Evolutionary conservation across 2,113 vertebrate species (phyloP), one percentile per base, ranked within the genome.

Genomic region (Nycticebus coucang): DNA sequence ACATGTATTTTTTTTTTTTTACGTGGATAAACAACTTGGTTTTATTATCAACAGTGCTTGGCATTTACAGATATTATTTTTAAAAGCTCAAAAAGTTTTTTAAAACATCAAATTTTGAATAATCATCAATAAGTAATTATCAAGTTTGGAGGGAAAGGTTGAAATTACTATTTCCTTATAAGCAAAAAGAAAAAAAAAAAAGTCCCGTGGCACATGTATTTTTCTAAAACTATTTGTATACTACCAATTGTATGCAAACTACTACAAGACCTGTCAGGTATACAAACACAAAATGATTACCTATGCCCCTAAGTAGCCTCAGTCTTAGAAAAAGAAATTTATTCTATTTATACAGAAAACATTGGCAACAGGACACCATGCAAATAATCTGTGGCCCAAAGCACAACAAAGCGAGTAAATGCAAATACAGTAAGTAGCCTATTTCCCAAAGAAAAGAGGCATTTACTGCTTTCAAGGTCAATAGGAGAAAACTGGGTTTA

Each of bases 211-310:
- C 78, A 22, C 55, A 81, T 12, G 41, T 18, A 57, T 66, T 69
- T 95, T 85, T 90, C 28, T n/a, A 93, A 55, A 94, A 91, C 89
- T 89, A 87, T 77, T 87, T 95, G 28, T 53, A 17, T 9, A 35
- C 5, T 18, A 87, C 24, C 69, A 80, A 33, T 15, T 74, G 18
- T 82, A 30, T 74, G 26, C 24, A 82, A 41, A 88, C 13, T 28
- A 75, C 28, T 14, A 2, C 26, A 3, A 91, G 50, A 14, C 62
- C 28, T 85, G 50, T 41, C 55, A 79, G 41, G 15, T 78, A 81
- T n/a, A 71, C 6, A 57, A 78, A 68, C 41, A 35, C 21, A 77
- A 89, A 84, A 69, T 81, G 15, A 7, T 93, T 83, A 82, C 33
- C 62, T 93, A 22, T 89, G 50, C 3, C 41, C 26, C 17, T 12